Evolutionary conservation across 2,888 invertebrate species (phyloP).

Genomic region (Drosophila antonietae): DNA sequence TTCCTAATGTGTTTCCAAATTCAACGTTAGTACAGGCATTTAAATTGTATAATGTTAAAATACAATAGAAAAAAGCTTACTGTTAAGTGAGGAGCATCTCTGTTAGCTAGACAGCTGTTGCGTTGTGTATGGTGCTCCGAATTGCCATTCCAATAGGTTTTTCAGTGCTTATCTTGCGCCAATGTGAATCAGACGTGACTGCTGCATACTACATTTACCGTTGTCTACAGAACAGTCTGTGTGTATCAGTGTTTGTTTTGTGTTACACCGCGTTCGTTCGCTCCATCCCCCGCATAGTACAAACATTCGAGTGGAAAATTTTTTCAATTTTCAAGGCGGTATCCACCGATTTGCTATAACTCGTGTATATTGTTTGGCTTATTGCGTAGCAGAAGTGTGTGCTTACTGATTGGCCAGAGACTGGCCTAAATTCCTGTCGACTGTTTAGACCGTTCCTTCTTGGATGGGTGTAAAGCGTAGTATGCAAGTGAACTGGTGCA

Average conservation of each 20-base stretch:
- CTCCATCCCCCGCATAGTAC: constrained; percentile 25
- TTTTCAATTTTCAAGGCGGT: constrained; percentile 50
- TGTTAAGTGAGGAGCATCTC: constrained; percentile 44
- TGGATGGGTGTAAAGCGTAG: constrained; percentile 84
- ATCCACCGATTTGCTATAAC: constrained; percentile 14
- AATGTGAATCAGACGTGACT: constrained; percentile 62
- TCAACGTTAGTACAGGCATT: not conserved
- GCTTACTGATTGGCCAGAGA: constrained; percentile 42
- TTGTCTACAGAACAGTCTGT: constrained; percentile 3
- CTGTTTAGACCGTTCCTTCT: constrained; percentile 33
- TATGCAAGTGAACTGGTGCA: constrained; percentile 69
- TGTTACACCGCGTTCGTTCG: constrained; percentile 35
- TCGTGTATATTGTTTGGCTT: constrained; percentile 9
- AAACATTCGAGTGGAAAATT: constrained; percentile 80
- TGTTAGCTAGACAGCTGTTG: constrained; percentile 28
- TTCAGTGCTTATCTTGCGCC: constrained; percentile 60
- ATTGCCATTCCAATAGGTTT: constrained; percentile 38
- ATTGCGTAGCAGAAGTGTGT: constrained; percentile 34
- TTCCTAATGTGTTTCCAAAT: not conserved
- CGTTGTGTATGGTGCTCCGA: constrained; percentile 7
- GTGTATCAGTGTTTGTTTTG: constrained; percentile 55
- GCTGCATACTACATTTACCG: constrained; percentile 20
- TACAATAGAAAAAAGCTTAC: constrained; percentile 21
- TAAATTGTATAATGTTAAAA: not conserved
- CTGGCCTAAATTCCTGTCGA: constrained; percentile 51